Conservation (phyloP, 2,113 vertebrate species). For the Climacteris rufus region DNA sequence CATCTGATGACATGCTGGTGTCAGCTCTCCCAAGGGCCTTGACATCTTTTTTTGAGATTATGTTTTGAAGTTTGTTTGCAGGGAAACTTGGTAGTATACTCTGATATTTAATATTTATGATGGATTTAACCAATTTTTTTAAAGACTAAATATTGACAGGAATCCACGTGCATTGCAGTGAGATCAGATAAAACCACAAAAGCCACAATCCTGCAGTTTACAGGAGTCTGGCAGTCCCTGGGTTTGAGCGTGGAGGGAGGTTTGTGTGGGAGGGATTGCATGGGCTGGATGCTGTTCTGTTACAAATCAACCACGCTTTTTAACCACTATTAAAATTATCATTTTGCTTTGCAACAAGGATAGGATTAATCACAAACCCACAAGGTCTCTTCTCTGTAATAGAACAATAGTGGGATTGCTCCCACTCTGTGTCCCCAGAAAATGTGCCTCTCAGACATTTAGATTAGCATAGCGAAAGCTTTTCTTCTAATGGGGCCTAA, state of each 20-base stretch:
- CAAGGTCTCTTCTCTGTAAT: neutral
- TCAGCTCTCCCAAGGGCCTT: constrained; percentile 5
- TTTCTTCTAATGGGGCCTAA: neutral
- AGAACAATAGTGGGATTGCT: neutral
- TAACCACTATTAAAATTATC: neutral
- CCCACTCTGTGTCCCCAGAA: neutral
- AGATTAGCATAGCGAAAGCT: neutral
- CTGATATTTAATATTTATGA: constrained; percentile 26
- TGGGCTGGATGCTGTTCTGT: neutral
- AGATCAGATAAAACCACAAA: neutral
- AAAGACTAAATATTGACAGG: neutral
- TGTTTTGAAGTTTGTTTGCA: constrained; percentile 50
- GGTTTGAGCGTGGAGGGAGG: neutral
- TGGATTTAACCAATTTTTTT: neutral
- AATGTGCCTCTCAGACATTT: neutral
- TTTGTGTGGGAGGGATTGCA: neutral
- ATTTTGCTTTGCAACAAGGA: neutral
- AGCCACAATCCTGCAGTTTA: neutral
- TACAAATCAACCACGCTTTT: neutral
- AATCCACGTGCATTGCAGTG: neutral
- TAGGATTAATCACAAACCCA: neutral
- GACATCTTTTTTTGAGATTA: constrained; percentile 1
- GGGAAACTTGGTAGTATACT: constrained; percentile 7
- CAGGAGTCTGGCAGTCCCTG: neutral
- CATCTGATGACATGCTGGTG: constrained; percentile 23